Base-by-base conservation (phyloP, 2,113 vertebrate species). In the Uria aalge region DNA sequence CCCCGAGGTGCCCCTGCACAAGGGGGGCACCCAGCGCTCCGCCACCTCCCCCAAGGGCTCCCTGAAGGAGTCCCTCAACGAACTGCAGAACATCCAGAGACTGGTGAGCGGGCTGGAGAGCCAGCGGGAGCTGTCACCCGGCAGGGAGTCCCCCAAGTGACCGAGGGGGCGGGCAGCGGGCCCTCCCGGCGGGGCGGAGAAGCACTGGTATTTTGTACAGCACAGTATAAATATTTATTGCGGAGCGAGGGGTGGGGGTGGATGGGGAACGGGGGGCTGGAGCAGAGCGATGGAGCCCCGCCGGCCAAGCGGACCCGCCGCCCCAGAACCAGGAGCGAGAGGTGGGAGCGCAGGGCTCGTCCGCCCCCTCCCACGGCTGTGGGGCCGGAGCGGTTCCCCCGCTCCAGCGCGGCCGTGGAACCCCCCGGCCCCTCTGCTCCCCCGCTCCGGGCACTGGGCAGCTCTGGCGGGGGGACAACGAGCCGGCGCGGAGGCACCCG, bases 31-130 rank as follows among this genome's bases (percentile, higher is more conserved):
- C 63, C 98, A 98, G 86, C 98, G 97, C 26, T 94, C 98, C 2
- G n/a, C 98, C 9, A 85, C 98, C 52, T 99, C 99, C 19, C 99
- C 99, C 56, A 99, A 99, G 93, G 97, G 97, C 92, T 98, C 99
- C 21, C 90, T 99, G 96, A 99, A 99, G 97, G 99, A 99, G 97
- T 99, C 98, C 29, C 99, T 99, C 97, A 99, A 99, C 6, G 99
- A 99, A 98, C 98, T 99, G 75, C 99, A 99, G 93, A 99, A 99
- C 96, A 99, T 99, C 95, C 99, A 99, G 98, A 99, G 99, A 99
- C 99, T 99, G 96, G 99, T 99, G 97, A 99, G 99, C 94, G 99
- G 99, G 91, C 97, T 99, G 98, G 99, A 99, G 97, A 99, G 98
- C 96, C 99, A 99, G 96, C 95, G 98, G 97, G 99, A 99, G 96